Evolutionary conservation across 2,797 vertebrate genomes (phyloP), one percentile per base, ranked within the genome.

Genomic region (Loriculus beryllinus): DNA sequence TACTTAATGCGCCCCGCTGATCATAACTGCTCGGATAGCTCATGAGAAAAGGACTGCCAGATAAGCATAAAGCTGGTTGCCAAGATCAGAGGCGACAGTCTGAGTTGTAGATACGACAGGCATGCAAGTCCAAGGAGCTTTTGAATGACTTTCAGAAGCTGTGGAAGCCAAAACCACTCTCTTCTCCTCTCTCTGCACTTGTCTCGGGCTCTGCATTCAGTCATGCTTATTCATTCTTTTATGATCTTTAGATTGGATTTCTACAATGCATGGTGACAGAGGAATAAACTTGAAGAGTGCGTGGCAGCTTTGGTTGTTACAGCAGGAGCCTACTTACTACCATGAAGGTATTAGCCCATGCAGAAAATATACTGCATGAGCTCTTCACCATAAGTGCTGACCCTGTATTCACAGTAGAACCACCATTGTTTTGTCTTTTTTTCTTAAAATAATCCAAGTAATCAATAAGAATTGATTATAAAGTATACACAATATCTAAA

Each of bases 1-100:
- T 96, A 92, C 72, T 93, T 81, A 64, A 64, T 26, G 57, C 79
- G 63, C 86, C 84, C 91, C 87, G 87, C 72, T 68, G 92, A 91
- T 91, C 52, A 3, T 65, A 71, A 80, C 81, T 71, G 60, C 84
- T 95, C 68, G 86, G 65, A 49, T 37, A 82, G 88, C 86, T 93
- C 78, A 68, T 40, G 49, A 95, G 81, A 78, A 80, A 62, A 93
- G 71, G 93, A 26, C 88, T 88, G 56, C 49, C 75, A 93, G 92
- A 64, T 37, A 89, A 86, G 79, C 84, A 70, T 23, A 60, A 74
- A 87, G 83, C 72, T 89, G 52, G 78, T 68, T 82, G 91, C 89
- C 87, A 79, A 86, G 89, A 93, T 89, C 92, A 89, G 79, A 93
- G 79, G 75, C 4, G 2, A 64, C 81, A 88, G 72, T 60, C 39